phyloP scores from a whole-genome alignment of 2,888 invertebrate genomes.

The Diabrotica balteata region DNA sequence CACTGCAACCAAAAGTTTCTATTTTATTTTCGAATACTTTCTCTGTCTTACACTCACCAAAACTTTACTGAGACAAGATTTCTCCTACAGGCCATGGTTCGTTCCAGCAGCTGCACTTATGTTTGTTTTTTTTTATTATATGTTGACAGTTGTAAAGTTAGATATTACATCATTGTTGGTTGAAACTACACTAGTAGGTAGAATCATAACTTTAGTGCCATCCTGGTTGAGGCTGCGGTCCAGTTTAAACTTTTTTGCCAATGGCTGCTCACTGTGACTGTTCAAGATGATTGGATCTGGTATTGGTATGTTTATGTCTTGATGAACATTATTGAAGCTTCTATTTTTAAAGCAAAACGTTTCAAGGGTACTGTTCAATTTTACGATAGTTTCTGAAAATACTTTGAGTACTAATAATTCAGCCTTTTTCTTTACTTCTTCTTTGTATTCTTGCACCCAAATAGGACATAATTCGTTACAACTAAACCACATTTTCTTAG shows the following conservation, averaged over 20 bases:
- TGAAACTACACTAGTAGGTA: constrained; percentile 85
- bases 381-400: constrained; percentile 93
- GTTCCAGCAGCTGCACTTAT: too few relatives aligned
- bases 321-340: constrained; percentile 79
- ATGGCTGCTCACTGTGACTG: constrained; percentile 66
- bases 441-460: constrained; percentile 91
- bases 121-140: too few relatives aligned
- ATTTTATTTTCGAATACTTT: too few relatives aligned
- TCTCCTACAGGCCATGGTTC: too few relatives aligned
- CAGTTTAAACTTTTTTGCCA: constrained; percentile 70
- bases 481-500: too few relatives aligned
- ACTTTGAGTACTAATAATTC: constrained; percentile 87
- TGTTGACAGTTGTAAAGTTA: too few relatives aligned
- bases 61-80: too few relatives aligned
- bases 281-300: constrained; percentile 77
- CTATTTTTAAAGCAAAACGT: constrained; percentile 82
- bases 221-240: constrained; percentile 59
- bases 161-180: constrained; percentile 70
- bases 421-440: constrained; percentile 85
- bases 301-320: constrained; percentile 87
- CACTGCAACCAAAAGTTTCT: too few relatives aligned
- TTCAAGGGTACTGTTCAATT: constrained; percentile 85
- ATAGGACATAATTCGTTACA: too few relatives aligned
- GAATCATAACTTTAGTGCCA: constrained; percentile 77
- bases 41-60: too few relatives aligned